Evolutionary conservation across 2,113 vertebrate genomes (phyloP), one percentile per base, ranked within the genome.

Genomic region (Boulengeromyrus knoepffleri): DNA sequence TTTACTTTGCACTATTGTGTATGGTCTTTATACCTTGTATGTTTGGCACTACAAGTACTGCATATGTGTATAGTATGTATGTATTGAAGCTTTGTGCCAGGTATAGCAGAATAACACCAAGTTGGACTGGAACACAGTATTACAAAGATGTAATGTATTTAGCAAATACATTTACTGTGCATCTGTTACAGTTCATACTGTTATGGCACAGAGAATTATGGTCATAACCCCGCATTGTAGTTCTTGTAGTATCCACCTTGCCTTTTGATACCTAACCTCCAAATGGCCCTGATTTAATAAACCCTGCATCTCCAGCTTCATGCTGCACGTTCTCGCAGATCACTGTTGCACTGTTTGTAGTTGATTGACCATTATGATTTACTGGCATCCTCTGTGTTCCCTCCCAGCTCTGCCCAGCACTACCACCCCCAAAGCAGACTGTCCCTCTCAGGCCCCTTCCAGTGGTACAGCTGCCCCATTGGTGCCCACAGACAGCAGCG

Each of bases 381-480:
- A 24, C 39, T 45, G 42, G 36, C 17, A 13, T 83, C 17, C 36
- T 83, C 77, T 83, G 80, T n/a, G 19, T 47, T 45, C 46, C 86
- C 56, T 3, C 46, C 93, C 98, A 97, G 93, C 95, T 88, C 92
- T 96, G 89, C 95, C 96, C 0, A 91, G 95, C 91, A 93, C 96
- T 70, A 92, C 93, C 0, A 91, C 95, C 89, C 97, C 19, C 13
- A 84, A 97, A 94, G 94, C 95, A 0, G 97, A 97, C 88, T 95
- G 97, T 90, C 94, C 96, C 0, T 91, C 96, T 31, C 94, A 98
- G 70, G 93, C 96, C 87, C 86, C 93, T 1, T 89, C 94, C 86
- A 93, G 93, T 0, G 94, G 96, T 95, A 92, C 97, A 91, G 90
- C 97, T 95, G 53, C 92, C 90, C 94, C 97, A 17, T 93, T 94